Conservation (phyloP, 2,113 vertebrate genomes). For the Acanthochromis polyacanthus region DNA sequence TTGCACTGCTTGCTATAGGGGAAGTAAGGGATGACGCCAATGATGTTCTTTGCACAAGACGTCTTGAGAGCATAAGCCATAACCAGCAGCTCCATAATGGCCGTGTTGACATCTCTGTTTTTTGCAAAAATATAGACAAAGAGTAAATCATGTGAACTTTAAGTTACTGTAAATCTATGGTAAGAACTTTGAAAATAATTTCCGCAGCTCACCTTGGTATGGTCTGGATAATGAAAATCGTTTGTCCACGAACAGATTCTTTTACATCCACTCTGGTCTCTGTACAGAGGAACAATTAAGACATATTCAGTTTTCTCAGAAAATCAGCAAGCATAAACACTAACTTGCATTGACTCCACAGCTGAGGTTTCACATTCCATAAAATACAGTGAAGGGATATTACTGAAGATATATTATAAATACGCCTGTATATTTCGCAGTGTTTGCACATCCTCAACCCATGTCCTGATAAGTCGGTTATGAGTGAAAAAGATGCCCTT, state of each 20-base stretch:
- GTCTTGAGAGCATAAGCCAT: constrained; percentile 98
- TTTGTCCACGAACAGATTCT: constrained; percentile 97
- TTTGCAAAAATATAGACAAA: background rate
- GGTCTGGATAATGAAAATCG: constrained; percentile 99
- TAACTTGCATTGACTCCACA: no score
- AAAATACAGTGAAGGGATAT: no score
- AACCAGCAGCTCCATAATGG: constrained; percentile 97
- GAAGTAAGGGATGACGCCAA: constrained; percentile 98
- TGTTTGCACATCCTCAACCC: no score
- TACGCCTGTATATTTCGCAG: no score
- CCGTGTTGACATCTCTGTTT: constrained; percentile 95
- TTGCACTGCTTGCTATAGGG: constrained; percentile 99
- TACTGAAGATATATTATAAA: no score
- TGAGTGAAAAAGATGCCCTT: no score
- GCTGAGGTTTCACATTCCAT: no score
- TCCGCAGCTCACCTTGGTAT: constrained; percentile 90
- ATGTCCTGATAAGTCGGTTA: no score
- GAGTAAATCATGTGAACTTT: background rate
- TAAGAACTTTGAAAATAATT: background rate
- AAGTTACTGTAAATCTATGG: background rate
- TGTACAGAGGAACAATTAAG: constrained; percentile 55
- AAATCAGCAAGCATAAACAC: no score
- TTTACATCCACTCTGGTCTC: constrained; percentile 99
- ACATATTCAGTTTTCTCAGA: no score
- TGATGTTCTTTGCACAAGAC: constrained; percentile 96